Conservation (phyloP, 92 coral and sea anemone genomes). For the Micromussa lordhowensis region DNA sequence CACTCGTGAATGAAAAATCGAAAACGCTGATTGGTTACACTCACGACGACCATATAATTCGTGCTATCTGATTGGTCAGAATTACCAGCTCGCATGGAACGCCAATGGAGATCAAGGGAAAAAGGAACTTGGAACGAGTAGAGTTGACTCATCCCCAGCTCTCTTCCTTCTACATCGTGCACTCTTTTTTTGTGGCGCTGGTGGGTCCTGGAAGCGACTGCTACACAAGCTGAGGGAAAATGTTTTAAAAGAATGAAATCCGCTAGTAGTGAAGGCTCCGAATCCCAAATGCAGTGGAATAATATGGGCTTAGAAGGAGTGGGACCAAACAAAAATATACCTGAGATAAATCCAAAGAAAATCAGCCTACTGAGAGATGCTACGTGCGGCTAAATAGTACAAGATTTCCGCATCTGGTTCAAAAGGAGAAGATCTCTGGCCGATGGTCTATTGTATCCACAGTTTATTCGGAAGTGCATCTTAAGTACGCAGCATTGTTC, state of each 20-base stretch:
- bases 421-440: not conserved
- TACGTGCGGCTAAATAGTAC: not conserved
- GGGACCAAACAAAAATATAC: no score
- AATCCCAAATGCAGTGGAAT: not conserved
- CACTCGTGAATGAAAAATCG: not conserved
- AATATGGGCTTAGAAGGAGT: no score
- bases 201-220: not conserved
- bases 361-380: not conserved
- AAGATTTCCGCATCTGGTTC: not conserved
- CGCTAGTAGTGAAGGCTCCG: not conserved
- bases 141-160: not conserved
- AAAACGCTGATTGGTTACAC: slow-evolving; percentile 6
- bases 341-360: no score
- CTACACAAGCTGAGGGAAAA: not conserved
- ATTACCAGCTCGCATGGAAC: not conserved
- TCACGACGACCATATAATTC: not conserved
- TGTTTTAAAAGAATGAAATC: not conserved
- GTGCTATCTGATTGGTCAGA: slow-evolving; percentile 15
- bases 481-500: no score
- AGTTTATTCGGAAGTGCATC: not conserved
- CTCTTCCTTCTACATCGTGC: not conserved
- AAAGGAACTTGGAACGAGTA: not conserved
- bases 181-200: not conserved
- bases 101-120: not conserved
- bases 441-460: not conserved